Evolutionary conservation across 2,113 vertebrate species (phyloP).

Genomic region (Microcebus griseorufus): DNA sequence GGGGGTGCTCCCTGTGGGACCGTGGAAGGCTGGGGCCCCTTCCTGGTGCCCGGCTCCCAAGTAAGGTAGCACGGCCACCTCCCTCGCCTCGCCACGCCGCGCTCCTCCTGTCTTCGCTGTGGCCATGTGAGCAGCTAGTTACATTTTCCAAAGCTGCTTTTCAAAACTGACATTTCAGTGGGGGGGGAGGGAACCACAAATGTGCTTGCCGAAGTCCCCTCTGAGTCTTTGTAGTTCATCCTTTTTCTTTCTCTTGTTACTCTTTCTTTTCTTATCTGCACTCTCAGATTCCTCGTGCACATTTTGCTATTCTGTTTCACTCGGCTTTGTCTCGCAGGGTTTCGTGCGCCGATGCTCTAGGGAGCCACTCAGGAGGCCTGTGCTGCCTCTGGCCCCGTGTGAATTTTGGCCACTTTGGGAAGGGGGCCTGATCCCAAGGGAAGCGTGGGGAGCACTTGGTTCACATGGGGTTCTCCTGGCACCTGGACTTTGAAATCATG

Average conservation of each 20-base stretch:
- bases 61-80: background rate
- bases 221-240: constrained; percentile 15
- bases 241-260: constrained; percentile 32
- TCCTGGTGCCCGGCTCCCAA: background rate
- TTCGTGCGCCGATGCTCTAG: background rate
- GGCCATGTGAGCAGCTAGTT: constrained; percentile 36
- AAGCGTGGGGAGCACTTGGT: background rate
- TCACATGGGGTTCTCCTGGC: background rate
- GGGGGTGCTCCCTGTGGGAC: background rate
- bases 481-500: background rate
- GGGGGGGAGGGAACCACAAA: background rate
- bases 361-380: background rate
- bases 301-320: constrained; percentile 61
- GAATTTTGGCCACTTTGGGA: constrained; percentile 20
- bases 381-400: background rate
- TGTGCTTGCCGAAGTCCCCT: background rate
- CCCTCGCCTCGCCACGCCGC: background rate
- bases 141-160: constrained; percentile 44
- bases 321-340: constrained; percentile 54
- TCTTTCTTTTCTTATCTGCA: background rate
- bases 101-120: background rate
- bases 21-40: background rate
- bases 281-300: background rate
- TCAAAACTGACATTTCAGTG: constrained; percentile 60
- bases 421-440: background rate